Percentiles rank a stretch among this genome's conserved stretches.
Conservation (phyloP, 1,140 invertebrate genomes). For the Laupala kohalensis region DNA sequence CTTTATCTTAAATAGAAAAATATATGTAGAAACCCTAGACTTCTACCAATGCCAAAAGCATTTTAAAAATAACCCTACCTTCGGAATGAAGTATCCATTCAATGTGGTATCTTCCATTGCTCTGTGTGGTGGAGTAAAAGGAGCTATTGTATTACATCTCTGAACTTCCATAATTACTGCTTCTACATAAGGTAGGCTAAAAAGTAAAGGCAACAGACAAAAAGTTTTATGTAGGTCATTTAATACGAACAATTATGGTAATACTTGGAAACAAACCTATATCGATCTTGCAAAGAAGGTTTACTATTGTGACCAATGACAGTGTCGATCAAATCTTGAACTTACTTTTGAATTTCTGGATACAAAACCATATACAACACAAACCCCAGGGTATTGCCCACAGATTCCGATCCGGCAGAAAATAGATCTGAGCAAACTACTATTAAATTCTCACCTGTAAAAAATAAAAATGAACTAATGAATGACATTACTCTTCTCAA, state of each 20-base stretch:
- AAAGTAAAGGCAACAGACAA: neutral
- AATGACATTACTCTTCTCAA: no score
- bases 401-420: slow-evolving; percentile 36
- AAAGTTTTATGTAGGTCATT: neutral
- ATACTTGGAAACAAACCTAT: neutral
- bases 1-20: no score
- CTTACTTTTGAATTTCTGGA: slow-evolving; percentile 28
- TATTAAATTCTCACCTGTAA: neutral
- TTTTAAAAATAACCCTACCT: slow-evolving; percentile 10
- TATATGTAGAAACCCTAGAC: no score
- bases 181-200: slow-evolving; percentile 14
- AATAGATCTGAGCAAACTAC: slow-evolving; percentile 29
- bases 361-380: slow-evolving; percentile 29
- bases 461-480: neutral
- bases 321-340: slow-evolving; percentile 49
- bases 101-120: slow-evolving; percentile 11
- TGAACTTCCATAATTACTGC: slow-evolving; percentile 13
- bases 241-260: neutral
- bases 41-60: no score
- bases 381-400: slow-evolving; percentile 32
- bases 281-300: slow-evolving; percentile 42
- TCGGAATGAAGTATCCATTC: slow-evolving; percentile 14
- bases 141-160: slow-evolving; percentile 14
- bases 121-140: slow-evolving; percentile 14
- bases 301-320: slow-evolving; percentile 41